Evolutionary conservation across 2,888 invertebrate genomes (phyloP).

Genomic region (Pterostichus niger): DNA sequence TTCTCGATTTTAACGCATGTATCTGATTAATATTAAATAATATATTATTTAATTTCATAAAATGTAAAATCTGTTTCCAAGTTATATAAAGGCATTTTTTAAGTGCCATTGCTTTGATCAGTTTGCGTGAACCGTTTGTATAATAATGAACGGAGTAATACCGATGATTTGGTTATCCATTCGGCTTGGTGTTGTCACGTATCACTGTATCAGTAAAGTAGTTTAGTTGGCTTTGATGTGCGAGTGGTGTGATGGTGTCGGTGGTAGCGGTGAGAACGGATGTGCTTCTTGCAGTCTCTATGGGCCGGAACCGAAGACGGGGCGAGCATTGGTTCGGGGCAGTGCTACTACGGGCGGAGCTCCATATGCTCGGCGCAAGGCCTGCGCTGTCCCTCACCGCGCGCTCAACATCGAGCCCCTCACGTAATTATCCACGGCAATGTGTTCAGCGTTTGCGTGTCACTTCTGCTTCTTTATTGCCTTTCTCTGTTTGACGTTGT

Average conservation of each 20-base stretch:
- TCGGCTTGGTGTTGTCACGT: constrained; percentile 1
- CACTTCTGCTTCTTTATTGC: constrained; percentile 50
- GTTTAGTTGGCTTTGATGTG: constrained; percentile 33
- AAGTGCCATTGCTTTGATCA: not conserved
- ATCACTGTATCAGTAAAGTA: not conserved
- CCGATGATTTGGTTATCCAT: constrained; percentile 17
- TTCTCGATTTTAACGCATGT: too few species aligned
- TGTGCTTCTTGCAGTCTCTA: constrained; percentile 79
- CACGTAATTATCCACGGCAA: constrained; percentile 60
- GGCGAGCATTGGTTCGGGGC: constrained; percentile 74
- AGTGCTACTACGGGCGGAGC: constrained; percentile 74
- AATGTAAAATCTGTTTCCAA: too few species aligned
- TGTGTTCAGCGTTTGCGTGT: constrained; percentile 32
- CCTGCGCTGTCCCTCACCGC: constrained; percentile 73
- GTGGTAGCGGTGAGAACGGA: constrained; percentile 43
- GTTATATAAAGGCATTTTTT: too few species aligned
- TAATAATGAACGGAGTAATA: constrained; percentile 1
- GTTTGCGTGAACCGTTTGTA: not conserved
- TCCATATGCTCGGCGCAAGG: constrained; percentile 73
- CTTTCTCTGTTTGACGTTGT: constrained; percentile 34
- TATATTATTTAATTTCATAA: too few species aligned
- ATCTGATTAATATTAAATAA: too few species aligned
- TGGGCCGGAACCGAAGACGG: constrained; percentile 82
- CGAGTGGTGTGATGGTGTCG: constrained; percentile 26
- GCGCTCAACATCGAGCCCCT: constrained; percentile 44